A percentile compares a stretch with the other conserved stretches of the same genome.
Conservation (phyloP, 1,140 invertebrate genomes). For the Nixonia krombeini region DNA sequence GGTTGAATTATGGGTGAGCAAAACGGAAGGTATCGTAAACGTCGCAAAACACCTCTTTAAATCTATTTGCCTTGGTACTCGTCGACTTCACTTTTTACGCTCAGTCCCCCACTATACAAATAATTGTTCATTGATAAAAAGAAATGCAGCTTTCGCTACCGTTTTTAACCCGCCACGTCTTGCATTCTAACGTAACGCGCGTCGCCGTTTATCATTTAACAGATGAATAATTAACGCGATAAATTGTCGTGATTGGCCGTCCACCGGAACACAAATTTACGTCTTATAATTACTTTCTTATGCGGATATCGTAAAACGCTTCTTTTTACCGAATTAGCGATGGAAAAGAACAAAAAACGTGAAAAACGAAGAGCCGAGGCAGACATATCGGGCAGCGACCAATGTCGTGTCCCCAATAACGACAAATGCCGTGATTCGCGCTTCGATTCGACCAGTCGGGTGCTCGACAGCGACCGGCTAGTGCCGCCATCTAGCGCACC, state of each 20-base stretch:
- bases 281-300: too few relatives aligned
- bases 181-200: not conserved
- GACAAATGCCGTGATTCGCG: slow-evolving; percentile 53
- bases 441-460: slow-evolving; percentile 53
- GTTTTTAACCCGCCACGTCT: not conserved
- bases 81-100: slow-evolving; percentile 39
- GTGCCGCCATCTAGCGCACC: slow-evolving; percentile 63
- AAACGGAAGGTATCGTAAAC: slow-evolving; percentile 51
- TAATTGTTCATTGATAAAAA: slow-evolving; percentile 37
- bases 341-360: too few relatives aligned
- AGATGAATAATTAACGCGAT: too few relatives aligned
- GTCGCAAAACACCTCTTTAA: slow-evolving; percentile 53
- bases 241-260: too few relatives aligned
- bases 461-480: slow-evolving; percentile 49
- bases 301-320: too few relatives aligned
- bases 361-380: slow-evolving; percentile 16
- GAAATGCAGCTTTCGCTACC: not conserved
- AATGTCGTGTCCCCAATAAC: slow-evolving; percentile 44
- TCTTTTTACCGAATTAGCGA: too few relatives aligned
- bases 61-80: slow-evolving; percentile 48
- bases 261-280: too few relatives aligned
- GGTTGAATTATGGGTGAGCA: slow-evolving; percentile 60
- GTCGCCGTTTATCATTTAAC: not conserved
- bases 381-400: slow-evolving; percentile 33
- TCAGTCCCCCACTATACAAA: slow-evolving; percentile 18